A percentile compares a stretch with the other conserved stretches of the same genome.
These are phyloP conservation scores for Liposcelis brunnea DNA, from an alignment of 2,888 invertebrate genomes.

Conservation along the genomic window DNA sequence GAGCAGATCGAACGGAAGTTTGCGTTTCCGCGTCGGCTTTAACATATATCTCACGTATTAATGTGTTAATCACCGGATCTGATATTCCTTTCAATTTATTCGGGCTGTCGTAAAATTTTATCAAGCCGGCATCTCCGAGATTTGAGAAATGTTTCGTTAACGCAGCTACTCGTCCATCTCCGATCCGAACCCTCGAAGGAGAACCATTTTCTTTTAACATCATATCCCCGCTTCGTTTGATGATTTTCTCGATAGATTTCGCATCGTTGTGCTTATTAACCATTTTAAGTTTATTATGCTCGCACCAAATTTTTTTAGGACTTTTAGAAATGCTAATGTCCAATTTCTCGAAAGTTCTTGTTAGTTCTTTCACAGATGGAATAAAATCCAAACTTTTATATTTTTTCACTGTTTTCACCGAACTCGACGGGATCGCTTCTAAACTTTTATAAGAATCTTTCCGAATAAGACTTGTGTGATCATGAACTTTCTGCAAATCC, in stretches of 20 bases:
- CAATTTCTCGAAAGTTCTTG: background rate
- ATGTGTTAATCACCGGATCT: slow-evolving; percentile 25
- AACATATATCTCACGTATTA: background rate
- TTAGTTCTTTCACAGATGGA: slow-evolving; percentile 1
- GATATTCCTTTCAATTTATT: slow-evolving; percentile 22
- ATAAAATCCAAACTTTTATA: slow-evolving; percentile 4
- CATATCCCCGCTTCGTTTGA: too few relatives aligned
- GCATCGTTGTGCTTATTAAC: background rate
- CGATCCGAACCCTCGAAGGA: background rate
- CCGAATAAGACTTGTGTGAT: background rate
- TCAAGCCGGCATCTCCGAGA: slow-evolving; percentile 26
- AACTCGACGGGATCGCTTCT: too few relatives aligned
- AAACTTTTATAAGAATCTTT: background rate
- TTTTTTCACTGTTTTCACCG: background rate
- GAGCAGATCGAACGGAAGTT: background rate
- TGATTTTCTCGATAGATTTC: too few relatives aligned
- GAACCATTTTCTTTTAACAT: background rate
- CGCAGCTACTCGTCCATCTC: slow-evolving; percentile 45
- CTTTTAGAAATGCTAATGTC: background rate
- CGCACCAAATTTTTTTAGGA: background rate
- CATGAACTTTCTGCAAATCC: background rate
- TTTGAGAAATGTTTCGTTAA: slow-evolving; percentile 46
- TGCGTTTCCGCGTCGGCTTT: background rate
- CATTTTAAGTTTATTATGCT: background rate
- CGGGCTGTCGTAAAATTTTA: slow-evolving; percentile 21